Evolutionary conservation across 2,888 invertebrate species (phyloP).

Genomic region (Endotricha flammealis): DNA sequence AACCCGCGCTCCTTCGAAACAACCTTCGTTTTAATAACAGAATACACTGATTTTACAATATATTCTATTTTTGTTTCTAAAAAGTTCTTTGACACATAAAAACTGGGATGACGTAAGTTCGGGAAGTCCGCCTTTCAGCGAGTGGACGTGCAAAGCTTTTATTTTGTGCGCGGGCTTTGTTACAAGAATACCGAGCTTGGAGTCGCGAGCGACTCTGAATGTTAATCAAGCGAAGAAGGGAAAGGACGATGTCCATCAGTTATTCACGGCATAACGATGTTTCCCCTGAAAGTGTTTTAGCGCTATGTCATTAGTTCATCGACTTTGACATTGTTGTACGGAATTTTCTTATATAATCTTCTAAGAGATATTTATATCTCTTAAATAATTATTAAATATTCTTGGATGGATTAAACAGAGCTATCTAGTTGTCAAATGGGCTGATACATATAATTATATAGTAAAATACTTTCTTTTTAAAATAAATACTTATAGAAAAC

Average conservation of each 20-base stretch:
- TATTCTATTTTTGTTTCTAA: slow-evolving; percentile 36
- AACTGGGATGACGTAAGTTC: slow-evolving; percentile 52
- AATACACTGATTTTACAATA: slow-evolving; percentile 4
- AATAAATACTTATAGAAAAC: no score
- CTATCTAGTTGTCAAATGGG: no score
- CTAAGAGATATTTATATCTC: background rate
- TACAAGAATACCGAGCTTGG: slow-evolving; percentile 60
- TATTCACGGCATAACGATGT: slow-evolving; percentile 63
- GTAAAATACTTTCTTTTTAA: no score
- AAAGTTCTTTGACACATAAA: slow-evolving; percentile 39
- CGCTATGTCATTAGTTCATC: slow-evolving; percentile 22
- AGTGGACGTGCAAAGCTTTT: slow-evolving; percentile 70
- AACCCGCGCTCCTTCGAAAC: slow-evolving; percentile 14
- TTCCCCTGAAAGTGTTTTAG: slow-evolving; percentile 53
- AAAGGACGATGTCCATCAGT: slow-evolving; percentile 59
- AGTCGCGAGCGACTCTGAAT: slow-evolving; percentile 60
- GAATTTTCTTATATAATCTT: no score
- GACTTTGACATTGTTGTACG: slow-evolving; percentile 22
- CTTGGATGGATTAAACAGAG: no score
- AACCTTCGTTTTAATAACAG: slow-evolving; percentile 3
- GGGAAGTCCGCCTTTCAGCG: slow-evolving; percentile 60
- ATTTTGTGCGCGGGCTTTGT: slow-evolving; percentile 67
- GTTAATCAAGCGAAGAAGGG: slow-evolving; percentile 63
- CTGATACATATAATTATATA: no score
- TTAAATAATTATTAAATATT: no score